Conservation (phyloP, 1,140 invertebrate genomes). For the Cotesia chilonis region DNA sequence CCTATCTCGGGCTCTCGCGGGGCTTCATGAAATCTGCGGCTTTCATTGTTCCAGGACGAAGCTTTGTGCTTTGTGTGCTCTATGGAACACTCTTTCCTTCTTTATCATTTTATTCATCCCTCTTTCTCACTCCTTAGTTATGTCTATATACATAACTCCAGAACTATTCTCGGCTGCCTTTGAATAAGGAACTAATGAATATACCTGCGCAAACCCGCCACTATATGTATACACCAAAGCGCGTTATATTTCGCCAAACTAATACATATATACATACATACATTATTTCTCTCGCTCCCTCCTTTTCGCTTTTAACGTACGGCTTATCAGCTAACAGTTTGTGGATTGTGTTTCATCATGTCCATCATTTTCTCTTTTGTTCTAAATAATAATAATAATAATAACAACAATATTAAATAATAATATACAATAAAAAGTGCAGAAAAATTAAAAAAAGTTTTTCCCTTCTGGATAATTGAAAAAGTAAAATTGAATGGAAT, state of each 20-base stretch:
- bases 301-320: not conserved
- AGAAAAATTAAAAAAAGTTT: no score
- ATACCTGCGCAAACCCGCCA: conserved; percentile 52
- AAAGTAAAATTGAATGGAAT: no score
- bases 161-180: conserved; percentile 63
- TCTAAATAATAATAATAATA: no score
- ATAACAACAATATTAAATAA: no score
- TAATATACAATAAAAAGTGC: not conserved
- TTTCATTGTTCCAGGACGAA: conserved; percentile 64
- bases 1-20: conserved; percentile 42
- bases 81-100: conserved; percentile 31
- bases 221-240: conserved; percentile 24
- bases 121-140: conserved; percentile 30
- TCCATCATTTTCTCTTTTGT: no score
- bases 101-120: not conserved
- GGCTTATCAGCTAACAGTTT: no score
- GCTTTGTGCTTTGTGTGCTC: conserved; percentile 63
- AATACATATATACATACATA: not conserved
- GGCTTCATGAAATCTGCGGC: conserved; percentile 66
- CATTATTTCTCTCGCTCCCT: not conserved
- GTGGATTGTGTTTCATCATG: no score
- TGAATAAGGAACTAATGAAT: conserved; percentile 66
- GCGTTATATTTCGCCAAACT: conserved; percentile 25
- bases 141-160: conserved; percentile 50
- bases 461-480: no score